Evolutionary conservation across 2,113 vertebrate genomes (phyloP), one percentile per base, ranked within the genome.

Genomic region (Limanda limanda): DNA sequence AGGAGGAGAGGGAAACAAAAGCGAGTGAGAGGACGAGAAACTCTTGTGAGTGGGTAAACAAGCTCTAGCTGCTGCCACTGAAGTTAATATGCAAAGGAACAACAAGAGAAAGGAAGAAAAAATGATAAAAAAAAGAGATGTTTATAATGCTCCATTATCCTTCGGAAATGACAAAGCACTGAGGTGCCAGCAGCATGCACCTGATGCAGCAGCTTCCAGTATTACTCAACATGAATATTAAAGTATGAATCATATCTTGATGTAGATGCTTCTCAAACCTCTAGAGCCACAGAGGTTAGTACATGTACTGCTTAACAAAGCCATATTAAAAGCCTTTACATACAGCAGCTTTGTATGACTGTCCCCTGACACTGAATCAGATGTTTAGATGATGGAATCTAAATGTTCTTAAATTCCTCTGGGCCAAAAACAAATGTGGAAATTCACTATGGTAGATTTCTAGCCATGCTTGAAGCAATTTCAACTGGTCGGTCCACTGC

Each of bases 111-210:
- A 69, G 69, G 58, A 65, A 47, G 25, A 55, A 9, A 48, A 70
- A 40, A 27, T 24, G 45, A 45, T 20, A 64, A 66, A 81, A 82
- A 66, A 60, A 63, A 55, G 45, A 64, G 5, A 31, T 31, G 31
- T 31, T 31, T 31, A 67, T 37, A 59, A 89, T 64, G 74, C 71
- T 79, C 71, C 64, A 78, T 88, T 84, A 87, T 18, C 37, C 62
- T 74, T 71, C 24, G 6, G 42, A 56, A 68, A 68, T 83, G 73
- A 82, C 64, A 77, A 59, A 45, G 66, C 65, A n/a, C 18, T 57
- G 72, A 72, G 17, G 82, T 67, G 74, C 79, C 64, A 79, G 57
- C 64, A 79, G 57, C 7, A 74, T 61, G 54, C n/a, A 68, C 42
- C 57, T 55, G 1, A 69, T 42, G 42, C 14, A 68, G 71, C 55